Percentiles rank a stretch among this genome's conserved stretches.
phyloP scores from a whole-genome alignment of 2,113 vertebrate species.

The Peromyscus polionotus region DNA sequence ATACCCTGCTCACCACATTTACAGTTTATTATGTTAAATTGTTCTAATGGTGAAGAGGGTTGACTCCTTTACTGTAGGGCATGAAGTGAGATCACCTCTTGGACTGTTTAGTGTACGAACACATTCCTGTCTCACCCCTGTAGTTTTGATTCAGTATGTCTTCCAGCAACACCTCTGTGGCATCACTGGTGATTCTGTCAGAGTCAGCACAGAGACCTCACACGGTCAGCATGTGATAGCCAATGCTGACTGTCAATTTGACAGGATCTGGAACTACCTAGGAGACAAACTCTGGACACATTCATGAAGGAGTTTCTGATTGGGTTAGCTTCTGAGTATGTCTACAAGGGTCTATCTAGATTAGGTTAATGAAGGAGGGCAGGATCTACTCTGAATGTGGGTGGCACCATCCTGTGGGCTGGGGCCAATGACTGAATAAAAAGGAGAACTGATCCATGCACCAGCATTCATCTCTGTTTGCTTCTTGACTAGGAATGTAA shows the following conservation, averaged over 20 bases:
- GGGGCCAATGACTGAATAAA: no score
- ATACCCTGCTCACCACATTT: background rate
- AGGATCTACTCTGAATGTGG: background rate
- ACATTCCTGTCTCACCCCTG: no score
- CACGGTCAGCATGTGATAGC: background rate
- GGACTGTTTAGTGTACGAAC: accelerated
- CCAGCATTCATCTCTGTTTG: no score
- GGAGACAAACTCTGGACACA: background rate
- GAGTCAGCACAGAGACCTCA: background rate
- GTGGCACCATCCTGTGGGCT: background rate
- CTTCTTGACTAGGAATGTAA: background rate
- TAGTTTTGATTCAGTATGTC: background rate
- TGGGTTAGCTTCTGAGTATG: background rate
- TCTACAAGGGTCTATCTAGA: background rate
- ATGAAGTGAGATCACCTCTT: accelerated
- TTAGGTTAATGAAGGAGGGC: background rate
- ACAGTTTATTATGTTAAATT: background rate
- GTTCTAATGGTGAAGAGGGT: background rate
- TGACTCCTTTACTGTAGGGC: background rate
- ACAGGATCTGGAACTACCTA: no score
- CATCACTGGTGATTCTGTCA: no score
- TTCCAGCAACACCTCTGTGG: background rate
- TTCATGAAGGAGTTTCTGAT: background rate
- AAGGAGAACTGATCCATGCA: background rate
- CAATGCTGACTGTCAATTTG: background rate